Percentiles rank a stretch among this genome's conserved stretches.
Conservation (phyloP, 2,797 vertebrate genomes). For the Falco peregrinus region DNA sequence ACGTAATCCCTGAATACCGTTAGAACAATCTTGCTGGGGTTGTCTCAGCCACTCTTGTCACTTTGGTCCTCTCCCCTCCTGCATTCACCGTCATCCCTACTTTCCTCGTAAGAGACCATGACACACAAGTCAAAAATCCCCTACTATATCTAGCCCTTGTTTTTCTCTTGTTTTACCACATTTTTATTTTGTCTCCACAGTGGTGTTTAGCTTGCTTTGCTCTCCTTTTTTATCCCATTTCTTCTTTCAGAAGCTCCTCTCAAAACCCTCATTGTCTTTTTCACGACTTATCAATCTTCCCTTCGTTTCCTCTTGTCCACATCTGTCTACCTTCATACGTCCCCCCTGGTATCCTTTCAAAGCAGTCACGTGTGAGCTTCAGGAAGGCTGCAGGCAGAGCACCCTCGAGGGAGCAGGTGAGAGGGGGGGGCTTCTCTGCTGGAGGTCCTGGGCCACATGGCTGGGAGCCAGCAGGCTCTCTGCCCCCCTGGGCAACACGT, state of each 20-base stretch:
- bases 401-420: neutral
- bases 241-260: neutral
- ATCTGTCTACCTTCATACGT: neutral
- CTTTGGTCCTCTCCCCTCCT: neutral
- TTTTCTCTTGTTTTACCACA: neutral
- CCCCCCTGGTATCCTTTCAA: neutral
- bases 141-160: neutral
- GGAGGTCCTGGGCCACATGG: neutral
- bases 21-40: neutral
- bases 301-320: neutral
- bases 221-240: neutral
- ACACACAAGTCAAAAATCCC: neutral
- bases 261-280: neutral
- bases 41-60: neutral
- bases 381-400: neutral
- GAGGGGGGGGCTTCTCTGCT: neutral
- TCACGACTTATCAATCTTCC: neutral
- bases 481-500: neutral
- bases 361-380: neutral
- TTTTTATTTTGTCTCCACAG: neutral
- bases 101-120: neutral
- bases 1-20: neutral
- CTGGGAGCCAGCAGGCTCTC: neutral
- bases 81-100: neutral
- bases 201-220: neutral